Evolutionary conservation across 2,113 vertebrate genomes (phyloP).

Genomic region (Daubentonia madagascariensis): DNA sequence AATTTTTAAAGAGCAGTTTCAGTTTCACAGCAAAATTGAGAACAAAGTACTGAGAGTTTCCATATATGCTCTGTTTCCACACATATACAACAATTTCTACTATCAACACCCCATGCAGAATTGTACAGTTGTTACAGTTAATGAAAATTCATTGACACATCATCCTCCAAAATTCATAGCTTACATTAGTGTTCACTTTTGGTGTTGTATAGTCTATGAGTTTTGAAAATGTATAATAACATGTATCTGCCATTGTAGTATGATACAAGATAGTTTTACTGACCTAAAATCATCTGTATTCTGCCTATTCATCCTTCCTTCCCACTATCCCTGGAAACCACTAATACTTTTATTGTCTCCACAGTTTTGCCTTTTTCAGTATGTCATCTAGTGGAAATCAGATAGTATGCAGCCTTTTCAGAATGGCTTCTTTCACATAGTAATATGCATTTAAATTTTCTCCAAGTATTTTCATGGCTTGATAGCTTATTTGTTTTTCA

Average conservation of each 20-base stretch:
- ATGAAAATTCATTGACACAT: background rate
- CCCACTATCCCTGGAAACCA: background rate
- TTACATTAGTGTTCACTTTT: background rate
- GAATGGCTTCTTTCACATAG: background rate
- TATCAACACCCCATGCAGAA: background rate
- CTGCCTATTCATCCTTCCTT: background rate
- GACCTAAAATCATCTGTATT: background rate
- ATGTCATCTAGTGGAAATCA: background rate
- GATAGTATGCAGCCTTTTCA: background rate
- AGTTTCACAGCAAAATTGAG: background rate
- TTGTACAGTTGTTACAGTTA: background rate
- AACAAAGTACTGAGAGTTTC: background rate
- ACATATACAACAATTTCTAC: background rate
- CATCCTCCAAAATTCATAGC: background rate
- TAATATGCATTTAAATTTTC: background rate
- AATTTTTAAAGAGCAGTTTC: background rate
- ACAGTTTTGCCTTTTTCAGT: background rate
- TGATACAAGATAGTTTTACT: background rate
- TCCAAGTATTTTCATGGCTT: background rate
- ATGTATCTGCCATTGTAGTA: background rate
- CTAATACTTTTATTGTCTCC: background rate
- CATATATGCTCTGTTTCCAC: background rate
- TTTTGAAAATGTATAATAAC: background rate
- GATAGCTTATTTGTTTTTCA: background rate
- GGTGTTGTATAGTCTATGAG: background rate